A percentile compares a stretch with the other conserved stretches of the same genome.
These are phyloP conservation scores for Tiliqua scincoides DNA, from an alignment of 2,113 vertebrate genomes.

Conservation along the genomic window DNA sequence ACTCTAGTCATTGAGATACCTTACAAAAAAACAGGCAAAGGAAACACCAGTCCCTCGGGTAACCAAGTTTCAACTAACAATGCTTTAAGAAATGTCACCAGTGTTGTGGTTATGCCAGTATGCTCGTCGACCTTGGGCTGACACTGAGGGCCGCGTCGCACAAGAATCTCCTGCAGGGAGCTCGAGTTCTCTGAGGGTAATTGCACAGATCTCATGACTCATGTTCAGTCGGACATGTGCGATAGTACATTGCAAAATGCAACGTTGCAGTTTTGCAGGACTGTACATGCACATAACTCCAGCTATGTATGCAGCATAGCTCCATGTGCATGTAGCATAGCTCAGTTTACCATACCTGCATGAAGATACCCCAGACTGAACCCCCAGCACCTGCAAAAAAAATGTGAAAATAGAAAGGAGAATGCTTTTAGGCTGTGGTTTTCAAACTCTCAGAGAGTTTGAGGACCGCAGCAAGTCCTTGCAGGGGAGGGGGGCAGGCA, in stretches of 20 bases:
- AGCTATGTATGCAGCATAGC: no score
- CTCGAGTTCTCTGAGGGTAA: constrained; percentile 18
- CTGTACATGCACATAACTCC: no score
- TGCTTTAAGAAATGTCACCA: neutral
- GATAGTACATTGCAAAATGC: neutral
- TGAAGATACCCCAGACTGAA: neutral
- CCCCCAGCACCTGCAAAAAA: neutral
- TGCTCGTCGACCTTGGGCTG: constrained; percentile 8
- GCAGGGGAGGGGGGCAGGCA: no score
- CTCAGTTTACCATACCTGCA: neutral
- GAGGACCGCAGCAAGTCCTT: no score
- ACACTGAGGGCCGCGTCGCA: neutral
- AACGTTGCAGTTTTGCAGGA: no score
- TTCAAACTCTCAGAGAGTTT: no score
- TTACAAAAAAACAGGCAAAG: constrained; percentile 42
- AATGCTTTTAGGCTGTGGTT: no score
- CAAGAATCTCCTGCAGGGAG: neutral
- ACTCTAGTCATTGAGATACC: constrained; percentile 25
- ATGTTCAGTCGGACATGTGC: neutral
- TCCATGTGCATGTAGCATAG: no score
- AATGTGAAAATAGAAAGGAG: neutral
- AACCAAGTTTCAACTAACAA: constrained; percentile 28
- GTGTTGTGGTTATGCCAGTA: constrained; percentile 30
- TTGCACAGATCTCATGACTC: neutral
- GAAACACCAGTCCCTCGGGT: constrained; percentile 31